phyloP scores from a whole-genome alignment of 2,797 vertebrate genomes.

The Cryptoblepharus egeriae region DNA sequence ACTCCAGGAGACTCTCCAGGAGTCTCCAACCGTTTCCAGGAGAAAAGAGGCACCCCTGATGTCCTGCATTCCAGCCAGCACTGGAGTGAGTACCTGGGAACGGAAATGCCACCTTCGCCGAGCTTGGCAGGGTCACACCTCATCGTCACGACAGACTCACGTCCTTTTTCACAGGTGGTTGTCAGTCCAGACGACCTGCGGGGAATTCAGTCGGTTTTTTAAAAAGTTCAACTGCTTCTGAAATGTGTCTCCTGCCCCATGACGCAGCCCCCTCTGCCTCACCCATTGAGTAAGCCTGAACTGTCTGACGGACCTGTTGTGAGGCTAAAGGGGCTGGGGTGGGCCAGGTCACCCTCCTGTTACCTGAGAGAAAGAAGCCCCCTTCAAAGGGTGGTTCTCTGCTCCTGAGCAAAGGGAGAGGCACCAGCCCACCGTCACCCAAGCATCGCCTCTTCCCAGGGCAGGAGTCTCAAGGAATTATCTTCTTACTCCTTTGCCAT shows the following conservation, averaged over 20 bases:
- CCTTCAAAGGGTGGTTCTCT: no score
- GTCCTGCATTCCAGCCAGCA: neutral
- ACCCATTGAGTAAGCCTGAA: neutral
- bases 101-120: slow-evolving; percentile 84
- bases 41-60: neutral
- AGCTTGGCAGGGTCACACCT: slow-evolving; percentile 88
- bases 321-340: no score
- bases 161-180: slow-evolving; percentile 89
- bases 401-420: no score
- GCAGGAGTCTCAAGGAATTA: no score
- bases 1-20: no score
- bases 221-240: neutral
- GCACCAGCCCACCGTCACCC: no score
- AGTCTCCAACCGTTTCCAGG: neutral
- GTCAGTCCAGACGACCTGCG: slow-evolving; percentile 88
- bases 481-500: no score
- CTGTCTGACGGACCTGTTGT: no score
- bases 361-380: no score
- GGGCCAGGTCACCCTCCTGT: no score
- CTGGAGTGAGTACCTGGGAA: slow-evolving; percentile 85
- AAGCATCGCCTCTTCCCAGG: no score
- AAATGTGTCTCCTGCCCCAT: neutral
- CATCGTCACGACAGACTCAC: slow-evolving; percentile 89
- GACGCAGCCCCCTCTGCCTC: neutral
- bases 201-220: slow-evolving; percentile 20